Conservation (phyloP, 2,113 vertebrate species). For the Hyla sarda region DNA sequence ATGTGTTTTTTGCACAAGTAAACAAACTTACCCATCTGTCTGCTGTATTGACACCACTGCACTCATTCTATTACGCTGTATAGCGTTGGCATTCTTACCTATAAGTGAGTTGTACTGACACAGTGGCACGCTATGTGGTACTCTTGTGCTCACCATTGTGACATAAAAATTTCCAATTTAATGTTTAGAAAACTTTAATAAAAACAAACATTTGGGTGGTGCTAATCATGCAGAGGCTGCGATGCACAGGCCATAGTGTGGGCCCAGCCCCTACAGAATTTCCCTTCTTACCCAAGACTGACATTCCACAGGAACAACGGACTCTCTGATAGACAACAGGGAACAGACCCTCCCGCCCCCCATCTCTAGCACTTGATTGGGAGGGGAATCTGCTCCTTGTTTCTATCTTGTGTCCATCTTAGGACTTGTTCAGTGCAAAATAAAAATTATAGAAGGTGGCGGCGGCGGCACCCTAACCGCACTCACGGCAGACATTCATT, state of each 20-base stretch:
- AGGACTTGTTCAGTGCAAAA: conserved; percentile 53
- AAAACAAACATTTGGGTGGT: not conserved
- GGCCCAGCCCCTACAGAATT: conserved; percentile 14
- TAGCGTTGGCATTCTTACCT: not conserved
- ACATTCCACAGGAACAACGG: conserved; percentile 39
- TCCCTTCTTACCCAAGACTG: conserved; percentile 6
- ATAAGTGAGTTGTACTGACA: not conserved
- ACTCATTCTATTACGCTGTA: too few species aligned
- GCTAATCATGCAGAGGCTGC: not conserved
- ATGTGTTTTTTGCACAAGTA: too few species aligned
- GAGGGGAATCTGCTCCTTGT: not conserved
- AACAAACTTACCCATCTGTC: too few species aligned
- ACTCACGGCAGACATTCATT: not conserved
- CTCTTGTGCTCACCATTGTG: not conserved
- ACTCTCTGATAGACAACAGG: not conserved
- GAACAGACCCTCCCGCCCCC: not conserved
- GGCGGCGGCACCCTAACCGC: not conserved
- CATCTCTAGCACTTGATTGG: not conserved
- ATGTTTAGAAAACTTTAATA: conserved; percentile 10
- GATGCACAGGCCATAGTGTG: not conserved
- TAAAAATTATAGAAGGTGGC: not conserved
- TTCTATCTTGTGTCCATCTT: not conserved
- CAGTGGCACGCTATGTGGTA: too few species aligned
- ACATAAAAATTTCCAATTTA: not conserved
- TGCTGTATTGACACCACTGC: too few species aligned